These are phyloP conservation scores for Actinemys pallida DNA, from an alignment of 2,113 vertebrate genomes.

Conservation along the genomic window DNA sequence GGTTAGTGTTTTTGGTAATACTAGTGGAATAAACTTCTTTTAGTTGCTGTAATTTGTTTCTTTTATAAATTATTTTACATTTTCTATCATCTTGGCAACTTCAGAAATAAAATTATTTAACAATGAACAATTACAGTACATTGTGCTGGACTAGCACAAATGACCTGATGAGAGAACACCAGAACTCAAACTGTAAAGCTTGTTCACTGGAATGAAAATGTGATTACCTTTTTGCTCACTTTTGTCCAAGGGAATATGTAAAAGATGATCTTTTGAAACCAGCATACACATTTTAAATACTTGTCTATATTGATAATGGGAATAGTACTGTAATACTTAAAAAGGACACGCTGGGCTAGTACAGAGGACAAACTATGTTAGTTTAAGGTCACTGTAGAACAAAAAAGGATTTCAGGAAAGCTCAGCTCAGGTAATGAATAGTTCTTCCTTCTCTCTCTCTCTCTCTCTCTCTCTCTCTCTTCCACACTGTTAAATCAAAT, in stretches of 20 bases:
- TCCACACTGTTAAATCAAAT: background rate
- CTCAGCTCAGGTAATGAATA: background rate
- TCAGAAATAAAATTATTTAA: background rate
- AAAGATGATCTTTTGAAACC: background rate
- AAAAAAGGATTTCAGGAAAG: background rate
- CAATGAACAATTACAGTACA: no score
- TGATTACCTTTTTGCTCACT: background rate
- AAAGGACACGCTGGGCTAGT: background rate
- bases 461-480: background rate
- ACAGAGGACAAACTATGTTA: background rate
- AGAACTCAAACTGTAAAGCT: no score
- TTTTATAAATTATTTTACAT: background rate
- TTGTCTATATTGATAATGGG: no score
- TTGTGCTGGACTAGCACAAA: no score
- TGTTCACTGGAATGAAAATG: no score
- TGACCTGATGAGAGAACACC: no score
- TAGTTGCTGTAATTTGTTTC: background rate
- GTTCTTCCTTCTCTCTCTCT: background rate
- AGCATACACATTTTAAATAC: background rate
- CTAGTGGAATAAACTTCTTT: background rate
- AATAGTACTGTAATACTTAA: no score
- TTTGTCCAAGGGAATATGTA: background rate
- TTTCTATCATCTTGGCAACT: background rate
- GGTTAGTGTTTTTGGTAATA: background rate
- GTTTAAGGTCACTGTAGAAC: background rate